Percentiles rank a stretch among this genome's conserved stretches.
Evolutionary conservation across 2,888 invertebrate species (phyloP).

Genomic region (Macrophya alboannulata): DNA sequence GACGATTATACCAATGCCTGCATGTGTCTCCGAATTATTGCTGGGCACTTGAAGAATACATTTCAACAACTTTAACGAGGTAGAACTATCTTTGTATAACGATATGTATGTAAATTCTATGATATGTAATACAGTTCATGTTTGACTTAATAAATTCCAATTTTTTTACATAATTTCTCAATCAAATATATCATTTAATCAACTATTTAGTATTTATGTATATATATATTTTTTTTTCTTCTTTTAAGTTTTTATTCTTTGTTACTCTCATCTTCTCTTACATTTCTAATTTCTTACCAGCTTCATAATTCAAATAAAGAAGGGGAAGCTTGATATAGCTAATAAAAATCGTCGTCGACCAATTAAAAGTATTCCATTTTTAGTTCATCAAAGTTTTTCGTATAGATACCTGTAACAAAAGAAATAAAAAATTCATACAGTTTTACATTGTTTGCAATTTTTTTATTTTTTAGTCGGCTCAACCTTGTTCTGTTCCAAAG

Average conservation of each 20-base stretch:
- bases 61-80: slow-evolving; percentile 5
- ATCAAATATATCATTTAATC: background rate
- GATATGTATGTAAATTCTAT: slow-evolving; percentile 50
- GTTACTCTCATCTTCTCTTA: background rate
- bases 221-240: background rate
- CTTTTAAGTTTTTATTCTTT: background rate
- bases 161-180: slow-evolving; percentile 51
- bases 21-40: background rate
- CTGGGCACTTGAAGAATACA: slow-evolving; percentile 21
- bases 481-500: background rate
- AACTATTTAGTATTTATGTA: too few species aligned
- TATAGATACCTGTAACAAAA: background rate
- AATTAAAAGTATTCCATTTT: background rate
- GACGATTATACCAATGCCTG: background rate
- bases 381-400: background rate
- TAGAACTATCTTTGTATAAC: slow-evolving; percentile 31
- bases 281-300: background rate
- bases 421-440: background rate
- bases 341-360: background rate
- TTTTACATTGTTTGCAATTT: background rate
- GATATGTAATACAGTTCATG: slow-evolving; percentile 52
- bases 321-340: background rate
- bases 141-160: slow-evolving; percentile 57
- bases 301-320: background rate
- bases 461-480: background rate